These are phyloP conservation scores for Auanema freiburgensis DNA, from an alignment of 2,888 invertebrate species.

Conservation along the genomic window DNA sequence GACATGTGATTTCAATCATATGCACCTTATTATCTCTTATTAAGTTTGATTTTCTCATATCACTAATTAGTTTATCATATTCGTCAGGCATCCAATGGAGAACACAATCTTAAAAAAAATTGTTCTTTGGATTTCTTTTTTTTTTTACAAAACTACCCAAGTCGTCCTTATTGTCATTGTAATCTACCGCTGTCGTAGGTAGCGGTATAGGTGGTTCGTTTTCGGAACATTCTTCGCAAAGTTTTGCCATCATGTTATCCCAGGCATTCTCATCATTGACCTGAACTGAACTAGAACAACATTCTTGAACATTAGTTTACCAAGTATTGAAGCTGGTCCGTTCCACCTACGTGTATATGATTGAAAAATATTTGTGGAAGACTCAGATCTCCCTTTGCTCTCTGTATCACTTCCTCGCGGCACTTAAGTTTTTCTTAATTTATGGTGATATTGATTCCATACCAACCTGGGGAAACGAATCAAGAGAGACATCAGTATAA, in stretches of 20 bases:
- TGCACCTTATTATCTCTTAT: constrained; percentile 59
- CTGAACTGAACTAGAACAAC: constrained; percentile 15
- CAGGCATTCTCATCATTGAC: constrained; percentile 28
- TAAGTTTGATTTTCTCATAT: constrained; percentile 64
- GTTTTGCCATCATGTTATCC: constrained; percentile 55
- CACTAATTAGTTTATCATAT: constrained; percentile 35
- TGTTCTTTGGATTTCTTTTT: background rate
- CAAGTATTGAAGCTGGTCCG: constrained; percentile 64
- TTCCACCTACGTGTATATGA: constrained; percentile 65
- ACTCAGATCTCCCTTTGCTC: constrained; percentile 59
- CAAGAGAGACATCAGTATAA: constrained; percentile 65
- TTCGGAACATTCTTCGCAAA: constrained; percentile 39
- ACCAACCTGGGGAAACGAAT: constrained; percentile 62
- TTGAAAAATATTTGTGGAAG: constrained; percentile 67
- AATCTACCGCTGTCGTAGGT: constrained; percentile 31
- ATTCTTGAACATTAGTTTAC: constrained; percentile 43
- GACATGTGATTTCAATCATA: constrained; percentile 48
- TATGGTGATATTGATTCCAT: background rate
- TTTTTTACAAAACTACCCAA: constrained; percentile 2
- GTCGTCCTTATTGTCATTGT: constrained; percentile 25
- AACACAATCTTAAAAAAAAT: constrained; percentile 23
- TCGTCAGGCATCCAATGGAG: constrained; percentile 39
- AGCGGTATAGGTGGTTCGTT: constrained; percentile 29
- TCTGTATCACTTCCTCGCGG: constrained; percentile 57
- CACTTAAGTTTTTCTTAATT: constrained; percentile 27